Percentiles rank a stretch among this genome's conserved stretches.
Conservation (phyloP, 2,113 vertebrate species). For the Dromas ardeola region DNA sequence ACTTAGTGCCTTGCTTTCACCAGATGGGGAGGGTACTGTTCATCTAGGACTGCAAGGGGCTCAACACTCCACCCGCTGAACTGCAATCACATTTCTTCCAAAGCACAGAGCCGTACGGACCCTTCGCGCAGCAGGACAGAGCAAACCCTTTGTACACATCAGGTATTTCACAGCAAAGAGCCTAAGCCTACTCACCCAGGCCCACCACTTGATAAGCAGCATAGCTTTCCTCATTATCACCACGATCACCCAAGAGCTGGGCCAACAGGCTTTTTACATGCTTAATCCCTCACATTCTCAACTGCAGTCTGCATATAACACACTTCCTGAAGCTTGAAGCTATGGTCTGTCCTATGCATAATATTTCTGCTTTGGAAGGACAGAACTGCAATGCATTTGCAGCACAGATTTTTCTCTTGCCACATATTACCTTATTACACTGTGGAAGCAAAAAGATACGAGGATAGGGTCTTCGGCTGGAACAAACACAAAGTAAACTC, state of each 20-base stretch:
- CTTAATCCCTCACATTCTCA: not conserved
- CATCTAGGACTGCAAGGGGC: not conserved
- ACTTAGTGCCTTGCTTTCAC: not conserved
- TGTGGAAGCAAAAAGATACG: not conserved
- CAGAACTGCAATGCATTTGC: not conserved
- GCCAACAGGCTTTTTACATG: not conserved
- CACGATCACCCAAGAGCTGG: not conserved
- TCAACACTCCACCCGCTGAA: not conserved
- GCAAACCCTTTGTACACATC: not conserved
- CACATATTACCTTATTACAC: not conserved
- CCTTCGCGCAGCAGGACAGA: not conserved
- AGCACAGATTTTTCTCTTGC: not conserved
- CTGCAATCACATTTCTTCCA: not conserved
- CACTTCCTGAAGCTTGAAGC: not conserved
- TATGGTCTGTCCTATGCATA: not conserved
- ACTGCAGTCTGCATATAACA: not conserved
- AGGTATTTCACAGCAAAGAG: not conserved
- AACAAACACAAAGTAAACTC: not conserved
- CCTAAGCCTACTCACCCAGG: not conserved
- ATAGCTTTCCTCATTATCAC: not conserved
- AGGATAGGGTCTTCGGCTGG: not conserved
- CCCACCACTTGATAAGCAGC: not conserved
- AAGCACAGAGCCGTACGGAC: fast-evolving
- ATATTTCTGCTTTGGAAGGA: not conserved
- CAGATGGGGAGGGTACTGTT: fast-evolving